Percentiles rank a stretch among this genome's conserved stretches.
phyloP scores from a whole-genome alignment of 2,888 invertebrate species.

The Adela reaumurella region DNA sequence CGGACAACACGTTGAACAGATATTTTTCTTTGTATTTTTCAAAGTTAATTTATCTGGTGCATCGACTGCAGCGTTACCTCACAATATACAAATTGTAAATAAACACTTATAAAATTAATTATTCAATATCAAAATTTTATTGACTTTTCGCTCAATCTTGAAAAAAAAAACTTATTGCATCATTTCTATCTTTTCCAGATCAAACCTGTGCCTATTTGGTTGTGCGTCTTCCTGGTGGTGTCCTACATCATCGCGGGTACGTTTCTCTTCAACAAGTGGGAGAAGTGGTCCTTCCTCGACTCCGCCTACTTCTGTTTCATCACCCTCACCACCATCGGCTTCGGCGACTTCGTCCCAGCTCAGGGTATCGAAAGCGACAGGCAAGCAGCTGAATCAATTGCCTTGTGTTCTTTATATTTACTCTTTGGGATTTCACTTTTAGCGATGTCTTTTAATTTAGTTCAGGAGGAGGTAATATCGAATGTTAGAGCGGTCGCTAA shows the following conservation, averaged over 20 bases:
- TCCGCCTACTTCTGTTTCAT: conserved; percentile 94
- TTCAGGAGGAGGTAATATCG: conserved; percentile 89
- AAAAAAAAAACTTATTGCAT: no score
- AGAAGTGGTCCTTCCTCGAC: conserved; percentile 81
- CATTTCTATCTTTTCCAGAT: conserved; percentile 31
- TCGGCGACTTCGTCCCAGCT: conserved; percentile 88
- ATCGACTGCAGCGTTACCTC: no score
- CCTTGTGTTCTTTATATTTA: conserved; percentile 86
- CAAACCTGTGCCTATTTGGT: conserved; percentile 83
- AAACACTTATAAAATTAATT: no score
- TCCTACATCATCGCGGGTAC: conserved; percentile 89
- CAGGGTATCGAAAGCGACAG: conserved; percentile 55
- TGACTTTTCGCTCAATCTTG: no score
- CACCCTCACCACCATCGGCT: conserved; percentile 89
- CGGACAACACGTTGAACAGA: no score
- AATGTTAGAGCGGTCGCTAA: conserved; percentile 84
- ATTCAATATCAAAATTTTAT: no score
- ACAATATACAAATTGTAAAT: no score
- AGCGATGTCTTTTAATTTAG: conserved; percentile 96
- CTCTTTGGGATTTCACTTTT: conserved; percentile 91
- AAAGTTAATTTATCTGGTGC: no score
- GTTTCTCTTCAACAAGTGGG: conserved; percentile 81
- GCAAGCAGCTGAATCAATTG: conserved; percentile 60
- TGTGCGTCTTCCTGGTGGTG: conserved; percentile 83
- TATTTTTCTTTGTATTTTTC: no score